A percentile compares a stretch with the other conserved stretches of the same genome.
Evolutionary conservation across 2,113 vertebrate species (phyloP).

Genomic region (Irena cyanogastra): DNA sequence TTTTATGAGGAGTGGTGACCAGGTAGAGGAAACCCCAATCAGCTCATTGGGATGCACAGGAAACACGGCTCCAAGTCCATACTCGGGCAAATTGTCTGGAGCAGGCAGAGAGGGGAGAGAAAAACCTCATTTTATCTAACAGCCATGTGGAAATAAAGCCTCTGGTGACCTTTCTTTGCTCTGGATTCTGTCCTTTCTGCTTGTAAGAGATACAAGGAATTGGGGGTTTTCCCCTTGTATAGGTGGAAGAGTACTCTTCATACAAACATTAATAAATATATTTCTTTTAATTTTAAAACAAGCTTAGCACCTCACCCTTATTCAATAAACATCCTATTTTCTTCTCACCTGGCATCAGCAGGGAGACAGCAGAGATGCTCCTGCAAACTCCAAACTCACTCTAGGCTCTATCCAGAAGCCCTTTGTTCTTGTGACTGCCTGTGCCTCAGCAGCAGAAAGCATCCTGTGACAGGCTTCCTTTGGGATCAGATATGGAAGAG

Average conservation of each 20-base stretch:
- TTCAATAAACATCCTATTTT: neutral
- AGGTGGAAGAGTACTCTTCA: neutral
- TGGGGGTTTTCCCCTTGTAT: rapidly evolving
- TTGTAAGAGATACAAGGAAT: neutral
- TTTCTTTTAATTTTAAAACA: neutral
- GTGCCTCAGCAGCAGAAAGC: neutral
- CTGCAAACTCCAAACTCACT: neutral
- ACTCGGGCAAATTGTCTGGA: rapidly evolving
- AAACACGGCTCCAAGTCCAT: neutral
- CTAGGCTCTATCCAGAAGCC: neutral
- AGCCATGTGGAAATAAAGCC: neutral
- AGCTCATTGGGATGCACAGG: neutral
- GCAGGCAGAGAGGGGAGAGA: neutral
- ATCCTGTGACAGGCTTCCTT: neutral
- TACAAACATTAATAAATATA: neutral
- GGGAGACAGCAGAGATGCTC: neutral
- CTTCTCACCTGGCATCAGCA: neutral
- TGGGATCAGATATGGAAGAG: neutral
- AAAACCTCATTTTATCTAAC: neutral
- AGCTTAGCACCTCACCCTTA: neutral
- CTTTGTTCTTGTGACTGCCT: neutral
- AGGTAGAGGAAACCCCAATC: neutral
- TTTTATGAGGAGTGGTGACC: neutral
- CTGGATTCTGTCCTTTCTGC: neutral
- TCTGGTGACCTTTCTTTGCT: neutral